Base-by-base conservation (phyloP, 2,797 vertebrate genomes). In the Benthosema pterotum region DNA sequence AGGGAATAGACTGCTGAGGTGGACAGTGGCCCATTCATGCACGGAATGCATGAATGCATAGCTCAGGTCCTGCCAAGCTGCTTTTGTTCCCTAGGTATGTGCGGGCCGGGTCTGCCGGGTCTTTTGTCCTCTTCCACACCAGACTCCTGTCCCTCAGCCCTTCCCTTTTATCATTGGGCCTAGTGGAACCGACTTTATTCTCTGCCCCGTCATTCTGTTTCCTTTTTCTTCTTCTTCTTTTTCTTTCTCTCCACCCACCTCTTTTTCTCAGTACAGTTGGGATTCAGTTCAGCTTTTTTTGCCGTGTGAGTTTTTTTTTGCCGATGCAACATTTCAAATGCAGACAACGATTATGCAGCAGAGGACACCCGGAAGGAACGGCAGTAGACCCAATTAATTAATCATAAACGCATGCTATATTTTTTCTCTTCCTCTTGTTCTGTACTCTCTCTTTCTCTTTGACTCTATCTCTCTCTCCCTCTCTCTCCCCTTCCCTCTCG, bases 1-100 rank as follows among this genome's bases (percentile, higher is more conserved):
- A 86, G 71, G 73, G 74, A 86, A 71, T 56, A 56, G 78, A 70
- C 78, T 81, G 75, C 71, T 78, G 85, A 74, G 79, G 75, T 80
- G 66, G 69, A 77, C 80, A 11, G 32, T 1, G 8, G 32, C 32
- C 32, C 8, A 38, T 38, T 38, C 32, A 38, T 76, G 79, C 68
- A 76, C n/a, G 74, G 77, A 79, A 71, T 67, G 69, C 63, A 56
- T 79, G 65, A 86, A 74, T 78, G 67, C 77, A 69, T 77, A 77
- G 71, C 65, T 74, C 65, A 67, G 57, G 68, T 79, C 70, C 70
- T 74, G 72, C 74, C 75, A 67, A 75, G 79, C 79, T 69, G 78
- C 71, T 74, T 82, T 80, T 72, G 71, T 79, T 77, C 72, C 60
- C 71, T 75, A 65, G 60, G 58, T 67, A 18, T 38, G 58, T 69